Base-by-base conservation (phyloP, 2,888 invertebrate species). In the Rapana venosa region DNA sequence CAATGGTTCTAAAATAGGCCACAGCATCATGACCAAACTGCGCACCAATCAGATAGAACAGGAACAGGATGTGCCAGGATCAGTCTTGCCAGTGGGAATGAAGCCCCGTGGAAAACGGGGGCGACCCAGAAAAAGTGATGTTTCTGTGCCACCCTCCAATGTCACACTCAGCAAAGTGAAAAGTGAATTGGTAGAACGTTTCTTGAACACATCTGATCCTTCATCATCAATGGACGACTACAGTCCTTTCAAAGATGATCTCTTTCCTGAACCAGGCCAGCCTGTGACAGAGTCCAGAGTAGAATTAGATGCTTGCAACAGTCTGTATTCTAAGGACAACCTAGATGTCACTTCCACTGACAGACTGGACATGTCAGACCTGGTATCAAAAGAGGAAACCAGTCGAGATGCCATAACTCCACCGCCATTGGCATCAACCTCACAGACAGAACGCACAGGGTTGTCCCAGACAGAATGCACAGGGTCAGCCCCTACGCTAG, bases 231-330 rank as follows among this genome's bases (percentile, higher is more conserved):
- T 93, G 15, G 94, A 94, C 74, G 94, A 94, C 88, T 91, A 93
- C 88, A 93, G 92, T 91, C 92, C 94, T n/a, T 92, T 92, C 88
- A 94, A 96, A 96, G 94, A 93, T 89, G 94, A 94, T 89, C 58
- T 86, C 35, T 61, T 83, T 97, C 94, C 97, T 97, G 86, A 77
- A 15, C 47, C 97, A 97, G 20, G 96, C 97, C 90, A 97, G 97
- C 26, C 13, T 30, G 30, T n/a, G 26, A n/a, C n/a, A 35, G 91
- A 92, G n/a, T 91, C 91, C 35, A 92, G 92, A 22, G 90, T 91
- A 66, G 92, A 91, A 87, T 91, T 92, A 90, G 93, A 92, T 74
- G 91, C 93, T 22, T 77, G 70, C 56, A 83, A 84, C 30, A 36
- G 83, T 84, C 36, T 83, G 22, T 88, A 47, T 22, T 83, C 84